phyloP scores from a whole-genome alignment of 2,113 vertebrate genomes.

The Melospiza melodia region DNA sequence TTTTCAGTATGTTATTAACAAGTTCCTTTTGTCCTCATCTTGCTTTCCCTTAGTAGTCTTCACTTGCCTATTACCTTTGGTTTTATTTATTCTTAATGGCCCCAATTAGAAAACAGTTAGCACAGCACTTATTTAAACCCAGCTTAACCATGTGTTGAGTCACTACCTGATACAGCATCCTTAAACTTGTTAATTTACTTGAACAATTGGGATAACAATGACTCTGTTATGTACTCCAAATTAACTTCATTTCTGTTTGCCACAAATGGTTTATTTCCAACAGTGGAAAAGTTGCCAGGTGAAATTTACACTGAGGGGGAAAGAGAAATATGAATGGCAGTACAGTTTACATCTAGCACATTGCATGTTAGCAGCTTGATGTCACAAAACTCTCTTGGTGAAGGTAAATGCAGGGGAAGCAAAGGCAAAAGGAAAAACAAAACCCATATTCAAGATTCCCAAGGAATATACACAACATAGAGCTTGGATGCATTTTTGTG shows the following conservation, averaged over 20 bases:
- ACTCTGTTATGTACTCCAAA: not conserved
- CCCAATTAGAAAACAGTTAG: not conserved
- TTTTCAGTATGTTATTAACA: not conserved
- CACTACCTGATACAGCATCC: not conserved
- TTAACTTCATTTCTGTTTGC: not conserved
- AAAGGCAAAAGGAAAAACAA: not conserved
- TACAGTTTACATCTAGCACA: not conserved
- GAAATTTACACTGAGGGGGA: not conserved
- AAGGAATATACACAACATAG: not conserved
- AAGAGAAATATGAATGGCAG: not conserved
- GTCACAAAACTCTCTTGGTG: not conserved
- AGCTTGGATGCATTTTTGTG: not conserved
- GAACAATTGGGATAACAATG: not conserved
- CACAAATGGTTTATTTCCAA: not conserved
- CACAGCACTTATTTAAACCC: not conserved
- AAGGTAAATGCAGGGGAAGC: not conserved
- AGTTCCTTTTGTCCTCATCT: not conserved
- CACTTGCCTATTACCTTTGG: not conserved
- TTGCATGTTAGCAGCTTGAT: not conserved
- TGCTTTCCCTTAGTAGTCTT: not conserved
- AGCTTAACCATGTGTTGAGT: not conserved
- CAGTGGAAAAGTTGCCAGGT: not conserved
- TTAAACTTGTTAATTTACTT: not conserved
- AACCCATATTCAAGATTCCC: accelerated
- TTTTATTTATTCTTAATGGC: not conserved